phyloP scores from a whole-genome alignment of 2,888 invertebrate species.

The Allacma fusca region DNA sequence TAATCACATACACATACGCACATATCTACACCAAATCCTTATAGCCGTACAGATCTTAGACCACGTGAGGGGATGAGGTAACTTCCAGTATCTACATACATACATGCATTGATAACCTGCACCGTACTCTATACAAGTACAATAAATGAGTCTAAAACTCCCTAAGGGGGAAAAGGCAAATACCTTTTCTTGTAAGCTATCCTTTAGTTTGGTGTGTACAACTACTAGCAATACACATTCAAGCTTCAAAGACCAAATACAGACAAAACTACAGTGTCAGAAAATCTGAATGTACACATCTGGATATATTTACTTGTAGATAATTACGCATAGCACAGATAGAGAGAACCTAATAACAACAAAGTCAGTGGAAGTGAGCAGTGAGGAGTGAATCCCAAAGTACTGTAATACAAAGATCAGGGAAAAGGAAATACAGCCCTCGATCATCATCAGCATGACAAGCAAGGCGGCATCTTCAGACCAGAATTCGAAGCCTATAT shows the following conservation, averaged over 20 bases:
- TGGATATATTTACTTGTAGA: too few species aligned
- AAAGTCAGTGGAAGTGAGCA: neutral
- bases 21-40: too few species aligned
- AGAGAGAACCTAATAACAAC: too few species aligned
- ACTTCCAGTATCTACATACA: too few species aligned
- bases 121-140: neutral
- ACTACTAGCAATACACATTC: too few species aligned
- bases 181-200: neutral
- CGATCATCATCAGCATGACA: neutral
- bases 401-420: neutral
- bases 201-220: too few species aligned
- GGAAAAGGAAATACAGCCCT: neutral
- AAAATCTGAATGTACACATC: too few species aligned
- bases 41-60: too few species aligned
- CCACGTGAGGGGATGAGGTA: too few species aligned
- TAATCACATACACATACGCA: too few species aligned
- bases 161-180: constrained; percentile 11
- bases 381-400: neutral
- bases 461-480: neutral
- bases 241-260: neutral
- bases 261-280: neutral
- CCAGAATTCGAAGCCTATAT: neutral
- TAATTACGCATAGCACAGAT: too few species aligned
- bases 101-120: neutral
- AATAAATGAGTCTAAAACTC: constrained; percentile 12